phyloP scores from a whole-genome alignment of 2,797 vertebrate species.

The Anolis apletophallus region DNA sequence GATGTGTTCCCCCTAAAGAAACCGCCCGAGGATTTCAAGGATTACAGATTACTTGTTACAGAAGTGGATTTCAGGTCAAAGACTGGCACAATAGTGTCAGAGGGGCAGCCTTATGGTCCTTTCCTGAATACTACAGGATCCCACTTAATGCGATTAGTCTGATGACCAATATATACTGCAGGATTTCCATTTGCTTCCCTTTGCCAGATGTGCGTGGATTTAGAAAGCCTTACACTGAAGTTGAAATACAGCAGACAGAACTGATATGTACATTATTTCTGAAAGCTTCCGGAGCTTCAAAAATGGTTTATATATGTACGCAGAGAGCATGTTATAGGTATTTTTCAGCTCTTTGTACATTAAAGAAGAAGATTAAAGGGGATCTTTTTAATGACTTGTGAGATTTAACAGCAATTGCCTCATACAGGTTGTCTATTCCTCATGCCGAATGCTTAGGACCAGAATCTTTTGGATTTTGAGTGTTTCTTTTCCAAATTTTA shows the following conservation, averaged over 20 bases:
- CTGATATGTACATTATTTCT: not conserved
- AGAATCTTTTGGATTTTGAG: too few species aligned
- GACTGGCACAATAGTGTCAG: not conserved
- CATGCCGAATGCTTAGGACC: too few species aligned
- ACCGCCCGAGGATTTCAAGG: not conserved
- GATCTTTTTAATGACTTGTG: not conserved
- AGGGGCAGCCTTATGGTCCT: not conserved
- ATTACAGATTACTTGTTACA: not conserved
- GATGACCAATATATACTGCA: not conserved
- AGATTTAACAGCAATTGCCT: not conserved
- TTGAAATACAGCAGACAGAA: not conserved
- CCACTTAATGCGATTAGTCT: not conserved
- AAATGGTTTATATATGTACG: not conserved
- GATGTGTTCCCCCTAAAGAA: not conserved
- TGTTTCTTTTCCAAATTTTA: too few species aligned
- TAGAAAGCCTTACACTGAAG: slow-evolving; percentile 38
- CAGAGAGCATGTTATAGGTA: not conserved
- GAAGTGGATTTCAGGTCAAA: not conserved
- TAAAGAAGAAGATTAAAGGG: not conserved
- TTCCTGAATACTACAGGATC: not conserved
- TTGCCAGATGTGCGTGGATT: slow-evolving; percentile 1
- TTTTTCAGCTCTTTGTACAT: not conserved
- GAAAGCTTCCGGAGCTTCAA: not conserved
- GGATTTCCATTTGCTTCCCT: slow-evolving; percentile 28
- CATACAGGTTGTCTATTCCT: too few species aligned